Conservation (phyloP, 2,888 invertebrate species). For the Tenthredo notha region DNA sequence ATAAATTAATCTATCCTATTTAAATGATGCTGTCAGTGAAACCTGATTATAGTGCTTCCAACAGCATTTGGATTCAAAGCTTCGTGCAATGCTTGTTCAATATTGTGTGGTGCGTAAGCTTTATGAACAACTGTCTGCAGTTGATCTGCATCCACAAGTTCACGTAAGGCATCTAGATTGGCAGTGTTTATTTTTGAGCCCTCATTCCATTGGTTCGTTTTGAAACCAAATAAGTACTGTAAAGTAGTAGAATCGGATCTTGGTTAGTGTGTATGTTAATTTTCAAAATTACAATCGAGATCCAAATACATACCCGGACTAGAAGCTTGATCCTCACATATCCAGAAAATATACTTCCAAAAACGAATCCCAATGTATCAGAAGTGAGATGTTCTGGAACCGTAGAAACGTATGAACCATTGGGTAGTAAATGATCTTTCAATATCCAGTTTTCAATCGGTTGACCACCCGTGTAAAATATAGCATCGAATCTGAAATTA, state of each 20-base stretch:
- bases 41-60: slow-evolving; percentile 79
- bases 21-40: slow-evolving; percentile 71
- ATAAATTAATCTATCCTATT: slow-evolving; percentile 32
- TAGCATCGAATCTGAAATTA: slow-evolving; percentile 77
- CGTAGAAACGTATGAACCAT: slow-evolving; percentile 79
- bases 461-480: slow-evolving; percentile 79
- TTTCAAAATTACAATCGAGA: not conserved
- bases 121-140: slow-evolving; percentile 82
- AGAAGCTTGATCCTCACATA: slow-evolving; percentile 77
- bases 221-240: slow-evolving; percentile 76
- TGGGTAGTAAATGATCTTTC: slow-evolving; percentile 72
- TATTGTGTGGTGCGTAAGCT: slow-evolving; percentile 78
- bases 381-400: slow-evolving; percentile 79
- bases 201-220: slow-evolving; percentile 72
- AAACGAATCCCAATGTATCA: slow-evolving; percentile 80
- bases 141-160: slow-evolving; percentile 80
- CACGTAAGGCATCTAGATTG: slow-evolving; percentile 75
- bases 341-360: slow-evolving; percentile 78
- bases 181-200: slow-evolving; percentile 71
- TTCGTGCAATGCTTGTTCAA: slow-evolving; percentile 78
- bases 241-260: slow-evolving; percentile 54
- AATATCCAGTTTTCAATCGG: slow-evolving; percentile 73
- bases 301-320: slow-evolving; percentile 75
- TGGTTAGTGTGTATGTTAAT: not conserved
- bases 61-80: slow-evolving; percentile 77